Base-by-base conservation (phyloP, 2,113 vertebrate species). In the Phaethornis superciliosus region DNA sequence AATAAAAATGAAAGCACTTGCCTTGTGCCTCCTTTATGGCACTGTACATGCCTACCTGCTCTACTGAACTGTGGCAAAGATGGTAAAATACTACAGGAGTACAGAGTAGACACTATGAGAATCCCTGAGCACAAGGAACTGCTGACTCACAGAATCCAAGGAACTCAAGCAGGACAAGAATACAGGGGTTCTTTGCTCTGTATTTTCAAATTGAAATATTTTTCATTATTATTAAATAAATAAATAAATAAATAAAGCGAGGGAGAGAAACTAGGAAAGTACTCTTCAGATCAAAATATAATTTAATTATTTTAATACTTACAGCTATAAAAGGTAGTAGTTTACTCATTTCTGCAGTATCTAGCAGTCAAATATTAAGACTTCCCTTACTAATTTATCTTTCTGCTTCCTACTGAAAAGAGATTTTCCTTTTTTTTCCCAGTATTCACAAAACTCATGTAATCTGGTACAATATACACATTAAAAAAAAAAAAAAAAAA, bases 51-150 rank as follows among this genome's bases (percentile, higher is more conserved):
- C 42, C 42, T 47, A 71, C 46, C 2, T 68, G 15, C 47, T 89
- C 62, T 42, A 46, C 7, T 52, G 55, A 89, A 63, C 40, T 47
- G 27, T 1, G 1, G 24, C 27, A 88, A 54, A 77, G 37, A 35
- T 11, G 46, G 27, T 23, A 55, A 62, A 64, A 46, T 22, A 59
- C 28, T 30, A 67, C 55, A 82, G 15, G 19, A 42, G 24, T 68
- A 56, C 8, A 35, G 22, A 67, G 22, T 2, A 4, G 12, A 49
- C 35, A n/a, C 12, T 3, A 28, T 1, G 1, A 9, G 24, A 64
- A 72, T 62, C 26, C 11, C 28, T 65, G 40, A 7, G 52, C 10
- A 52, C 33, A 44, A 81, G 49, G n/a, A 88, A 93, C 56, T 58
- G 23, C 10, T 87, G 44, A 55, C n/a, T 93, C 46, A 85, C 16